Evolutionary conservation across 2,888 invertebrate genomes (phyloP), one percentile per base, ranked within the genome.

Genomic region (Nemotelus nigrinus): DNA sequence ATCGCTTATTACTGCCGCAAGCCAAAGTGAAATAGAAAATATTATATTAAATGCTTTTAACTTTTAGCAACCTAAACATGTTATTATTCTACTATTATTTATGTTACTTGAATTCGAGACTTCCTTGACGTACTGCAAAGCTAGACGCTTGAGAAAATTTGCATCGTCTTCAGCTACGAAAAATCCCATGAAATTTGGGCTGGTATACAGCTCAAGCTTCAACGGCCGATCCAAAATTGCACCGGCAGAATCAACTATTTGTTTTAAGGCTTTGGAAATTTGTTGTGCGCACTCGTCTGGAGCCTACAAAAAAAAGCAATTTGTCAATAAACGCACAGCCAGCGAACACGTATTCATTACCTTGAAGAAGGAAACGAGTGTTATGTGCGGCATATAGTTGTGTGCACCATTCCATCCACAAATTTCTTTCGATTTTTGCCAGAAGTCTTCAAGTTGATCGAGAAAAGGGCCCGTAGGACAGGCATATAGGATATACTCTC

Each of bases 371-470:
- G 95, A 93, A 77, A 96, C 94, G 76, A 97, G 88, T 5, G 96
- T 97, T 81, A 97, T 94, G 84, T 97, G 97, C 2, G 96, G 96
- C 78, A 94, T 92, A 86, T 93, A 96, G 85, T 95, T 95, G 83
- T 96, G 96, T 1, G 96, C 96, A 43, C 95, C 94, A 88, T 96
- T 97, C 94, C 96, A 95, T 4, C 94, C 94, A 83, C 92, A 92
- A 8, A 91, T 86, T 50, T 90, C 88, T 82, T 92, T 91, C 0
- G 95, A 94, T 83, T 93, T 93, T 1, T 91, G 89, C 94, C 94
- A 95, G 86, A 95, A 96, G 72, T 90, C 90, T 70, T 92, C 90
- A 63, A 87, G 81, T 83, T 94, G 93, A 76, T 92, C 91, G 0
- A 93, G 87, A 80, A 96, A 90, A 0, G 90, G 88, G 2, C 95